Base-by-base conservation (phyloP, 2,888 invertebrate genomes). In the Morpho helenor region DNA sequence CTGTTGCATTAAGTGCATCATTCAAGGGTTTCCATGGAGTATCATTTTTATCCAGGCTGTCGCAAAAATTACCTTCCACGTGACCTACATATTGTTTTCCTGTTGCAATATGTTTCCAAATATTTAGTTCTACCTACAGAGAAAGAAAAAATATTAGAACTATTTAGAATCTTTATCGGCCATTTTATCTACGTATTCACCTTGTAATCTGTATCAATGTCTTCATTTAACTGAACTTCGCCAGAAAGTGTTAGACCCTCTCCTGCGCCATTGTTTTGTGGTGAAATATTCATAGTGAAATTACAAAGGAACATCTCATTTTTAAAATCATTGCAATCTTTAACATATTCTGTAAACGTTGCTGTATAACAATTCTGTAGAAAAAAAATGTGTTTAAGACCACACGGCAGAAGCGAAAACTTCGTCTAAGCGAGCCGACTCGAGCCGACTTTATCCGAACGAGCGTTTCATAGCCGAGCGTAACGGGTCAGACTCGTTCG, bases 21-120 rank as follows among this genome's bases (percentile, higher is more conserved):
- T 79, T 31, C 1, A 86, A 3, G 0, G 77, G 71, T 40, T 66
- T 69, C 83, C 83, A 86, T 0, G 87, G 86, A 0, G 80, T 70
- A 8, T 81, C 77, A 0, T 70, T 31, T 2, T 81, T 72, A 1
- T 77, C 50, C 23, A 87, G 45, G 52, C 73, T 76, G 0, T 65
- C 60, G 56, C 89, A 87, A 2, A 87, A 54, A 42, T 76, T 74
- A 1, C 69, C 63, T 9, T 68, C 63, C 0, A 75, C 64, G 7
- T 62, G 72, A 10, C 76, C 79, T 65, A 80, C 69, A 7, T 77
- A 74, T 10, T 87, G 80, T 9, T 68, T 67, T 0, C 77, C 76
- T 31, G 75, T 7, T 59, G 77, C 77, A 8, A 68, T 66, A 52
- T 75, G 61, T 63, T 82, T 87, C 48, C 69, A 76, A 40, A 87